phyloP scores from a whole-genome alignment of 2,113 vertebrate species.

The Baryphthengus martii region DNA sequence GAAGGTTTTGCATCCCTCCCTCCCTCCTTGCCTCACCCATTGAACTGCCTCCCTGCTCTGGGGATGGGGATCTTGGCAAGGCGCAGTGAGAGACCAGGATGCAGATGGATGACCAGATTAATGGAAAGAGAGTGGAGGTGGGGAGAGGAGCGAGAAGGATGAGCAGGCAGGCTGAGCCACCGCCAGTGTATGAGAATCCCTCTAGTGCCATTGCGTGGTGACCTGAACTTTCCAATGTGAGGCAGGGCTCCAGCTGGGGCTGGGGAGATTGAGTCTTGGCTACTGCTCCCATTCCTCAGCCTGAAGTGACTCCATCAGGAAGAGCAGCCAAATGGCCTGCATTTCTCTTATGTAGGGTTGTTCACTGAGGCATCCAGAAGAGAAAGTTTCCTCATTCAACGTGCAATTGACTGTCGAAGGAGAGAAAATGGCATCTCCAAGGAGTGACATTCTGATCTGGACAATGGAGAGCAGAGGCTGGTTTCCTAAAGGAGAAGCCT shows the following conservation, averaged over 20 bases:
- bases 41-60: background rate
- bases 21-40: background rate
- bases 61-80: slow-evolving; percentile 49
- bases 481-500: background rate
- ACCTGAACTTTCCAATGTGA: slow-evolving; percentile 9
- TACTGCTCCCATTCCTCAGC: background rate
- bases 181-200: background rate
- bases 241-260: background rate
- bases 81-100: background rate
- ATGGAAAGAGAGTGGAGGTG: background rate
- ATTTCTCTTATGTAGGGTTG: background rate
- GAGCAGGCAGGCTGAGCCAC: background rate
- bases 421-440: background rate
- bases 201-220: background rate
- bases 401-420: background rate
- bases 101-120: slow-evolving; percentile 37
- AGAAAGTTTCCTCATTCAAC: background rate
- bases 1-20: slow-evolving; percentile 37
- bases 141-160: background rate
- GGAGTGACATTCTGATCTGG: background rate
- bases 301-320: background rate
- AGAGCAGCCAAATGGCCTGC: background rate
- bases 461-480: background rate
- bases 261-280: background rate
- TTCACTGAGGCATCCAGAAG: background rate